Evolutionary conservation across 2,888 invertebrate species (phyloP).

Genomic region (Lasioglossum lativentre): DNA sequence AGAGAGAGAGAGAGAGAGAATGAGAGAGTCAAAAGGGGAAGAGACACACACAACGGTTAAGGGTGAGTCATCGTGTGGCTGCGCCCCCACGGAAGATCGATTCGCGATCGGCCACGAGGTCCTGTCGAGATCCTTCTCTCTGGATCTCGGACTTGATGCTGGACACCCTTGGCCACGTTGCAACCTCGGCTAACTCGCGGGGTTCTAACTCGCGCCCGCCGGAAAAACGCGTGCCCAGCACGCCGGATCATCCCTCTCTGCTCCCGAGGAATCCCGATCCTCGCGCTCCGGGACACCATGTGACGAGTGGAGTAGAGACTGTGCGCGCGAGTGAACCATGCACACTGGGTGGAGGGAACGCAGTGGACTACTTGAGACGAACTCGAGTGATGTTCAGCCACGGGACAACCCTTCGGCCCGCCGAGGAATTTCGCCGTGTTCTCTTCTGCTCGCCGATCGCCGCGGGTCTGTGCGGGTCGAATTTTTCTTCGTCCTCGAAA

Average conservation of each 20-base stretch:
- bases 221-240: conserved; percentile 4
- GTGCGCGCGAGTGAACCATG: conserved; percentile 52
- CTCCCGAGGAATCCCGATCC: conserved; percentile 17
- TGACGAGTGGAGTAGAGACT: conserved; percentile 53
- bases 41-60: not conserved
- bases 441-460: not conserved
- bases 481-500: not conserved
- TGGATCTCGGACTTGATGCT: not conserved
- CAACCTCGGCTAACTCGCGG: not conserved
- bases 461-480: not conserved
- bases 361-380: conserved; percentile 6
- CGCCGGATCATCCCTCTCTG: conserved; percentile 8
- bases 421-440: not conserved
- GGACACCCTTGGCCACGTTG: not conserved
- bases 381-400: conserved; percentile 15
- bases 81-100: conserved; percentile 32
- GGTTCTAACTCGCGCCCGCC: not conserved
- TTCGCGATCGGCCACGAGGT: conserved; percentile 57
- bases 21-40: not conserved
- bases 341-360: conserved; percentile 21
- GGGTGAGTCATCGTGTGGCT: conserved; percentile 35
- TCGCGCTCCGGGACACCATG: conserved; percentile 44
- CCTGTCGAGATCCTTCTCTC: not conserved
- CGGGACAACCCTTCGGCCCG: conserved; percentile 9
- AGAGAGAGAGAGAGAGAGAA: not conserved